These are phyloP conservation scores for Dynastes hyllus DNA, from an alignment of 2,888 invertebrate genomes.

Conservation along the genomic window DNA sequence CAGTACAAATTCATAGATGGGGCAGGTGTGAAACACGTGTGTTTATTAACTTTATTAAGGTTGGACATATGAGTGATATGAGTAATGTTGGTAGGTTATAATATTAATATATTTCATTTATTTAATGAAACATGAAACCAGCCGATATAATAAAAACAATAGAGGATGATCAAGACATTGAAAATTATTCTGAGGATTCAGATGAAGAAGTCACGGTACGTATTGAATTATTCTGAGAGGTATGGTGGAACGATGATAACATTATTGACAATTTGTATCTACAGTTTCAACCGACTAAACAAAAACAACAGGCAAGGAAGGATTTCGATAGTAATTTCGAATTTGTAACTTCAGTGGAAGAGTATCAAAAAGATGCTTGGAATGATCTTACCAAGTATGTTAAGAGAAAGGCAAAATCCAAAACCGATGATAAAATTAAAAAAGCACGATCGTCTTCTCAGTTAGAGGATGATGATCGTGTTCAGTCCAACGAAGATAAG, in stretches of 20 bases:
- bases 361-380: slow-evolving; percentile 89
- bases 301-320: slow-evolving; percentile 78
- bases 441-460: slow-evolving; percentile 69
- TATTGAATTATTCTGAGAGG: slow-evolving; percentile 6
- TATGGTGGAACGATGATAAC: not conserved
- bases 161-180: slow-evolving; percentile 86
- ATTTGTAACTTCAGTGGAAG: slow-evolving; percentile 84
- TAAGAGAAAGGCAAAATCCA: slow-evolving; percentile 84
- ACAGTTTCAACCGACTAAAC: slow-evolving; percentile 89
- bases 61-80: not conserved
- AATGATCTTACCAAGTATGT: slow-evolving; percentile 86
- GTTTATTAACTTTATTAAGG: not conserved
- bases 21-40: too few relatives aligned
- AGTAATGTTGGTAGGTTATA: not conserved
- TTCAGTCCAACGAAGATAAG: slow-evolving; percentile 70
- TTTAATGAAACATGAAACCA: not conserved
- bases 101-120: slow-evolving; percentile 70
- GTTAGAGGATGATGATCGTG: slow-evolving; percentile 69
- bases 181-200: slow-evolving; percentile 86
- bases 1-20: too few relatives aligned
- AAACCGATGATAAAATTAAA: slow-evolving; percentile 89
- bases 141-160: slow-evolving; percentile 83
- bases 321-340: slow-evolving; percentile 89
- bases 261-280: slow-evolving; percentile 40
- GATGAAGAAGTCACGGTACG: slow-evolving; percentile 86